Evolutionary conservation across 2,113 vertebrate species (phyloP), one percentile per base, ranked within the genome.

Genomic region (Diglossa brunneiventris): DNA sequence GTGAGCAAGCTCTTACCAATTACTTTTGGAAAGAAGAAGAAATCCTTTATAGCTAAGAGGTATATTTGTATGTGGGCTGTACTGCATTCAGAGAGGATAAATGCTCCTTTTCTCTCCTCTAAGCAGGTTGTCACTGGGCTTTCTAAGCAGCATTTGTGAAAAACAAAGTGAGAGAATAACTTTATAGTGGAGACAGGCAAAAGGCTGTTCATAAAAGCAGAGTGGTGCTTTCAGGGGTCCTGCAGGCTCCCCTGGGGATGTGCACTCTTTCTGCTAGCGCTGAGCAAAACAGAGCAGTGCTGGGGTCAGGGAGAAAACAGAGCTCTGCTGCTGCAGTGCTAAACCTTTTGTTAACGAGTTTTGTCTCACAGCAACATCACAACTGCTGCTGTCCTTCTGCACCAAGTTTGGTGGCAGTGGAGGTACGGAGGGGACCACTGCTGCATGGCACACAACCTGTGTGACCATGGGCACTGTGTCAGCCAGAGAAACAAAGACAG

Each of bases 201-300:
- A 89, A 58, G 2, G 23, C 23, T 78, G 23, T 21, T 87, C 39
- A 42, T 46, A 49, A 76, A 69, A 66, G 13, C 17, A 47, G 50
- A 58, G 58, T 18, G 20, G 37, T 47, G 15, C 42, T 83, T 76
- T 12, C 19, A 88, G 68, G 41, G 68, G 5, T 46, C n/a, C 76
- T 80, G 46, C 0, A 0, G 63, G 13, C 8, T 80, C n/a, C 46
- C 37, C 8, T 2, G 3, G 42, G 72, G 22, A 42, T 42, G 41
- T 42, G 41, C 41, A 42, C 41, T 16, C 4, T 53, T 80, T 39
- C 26, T 1, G 4, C 30, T 10, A 27, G 8, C 1, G 2, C 37
- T 31, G 55, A 84, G n/a, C 8, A 62, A 87, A 69, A 47, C 9
- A 55, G n/a, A 35, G 41, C 12, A 30, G 27, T 21, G 33, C 22